A percentile compares a stretch with the other conserved stretches of the same genome.
Conservation (phyloP, 2,797 vertebrate species). For the Mus caroli region DNA sequence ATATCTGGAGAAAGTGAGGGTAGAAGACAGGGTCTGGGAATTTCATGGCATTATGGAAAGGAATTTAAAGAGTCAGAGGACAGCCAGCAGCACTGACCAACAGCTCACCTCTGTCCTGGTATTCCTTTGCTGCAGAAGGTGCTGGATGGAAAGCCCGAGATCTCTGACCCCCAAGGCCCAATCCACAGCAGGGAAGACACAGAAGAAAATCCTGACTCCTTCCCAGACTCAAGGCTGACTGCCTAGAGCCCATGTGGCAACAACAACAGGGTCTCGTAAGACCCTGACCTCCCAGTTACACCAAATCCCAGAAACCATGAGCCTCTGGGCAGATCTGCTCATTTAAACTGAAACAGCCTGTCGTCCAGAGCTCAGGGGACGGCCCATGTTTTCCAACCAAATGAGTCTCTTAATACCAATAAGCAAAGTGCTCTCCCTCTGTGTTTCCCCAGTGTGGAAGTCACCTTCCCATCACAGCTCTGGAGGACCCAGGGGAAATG, state of each 20-base stretch:
- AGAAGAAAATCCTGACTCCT: background rate
- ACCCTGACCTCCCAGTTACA: background rate
- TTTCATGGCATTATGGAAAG: background rate
- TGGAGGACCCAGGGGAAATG: background rate
- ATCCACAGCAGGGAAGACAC: fast-evolving
- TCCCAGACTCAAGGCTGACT: background rate
- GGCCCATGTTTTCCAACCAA: background rate
- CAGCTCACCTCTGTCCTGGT: background rate
- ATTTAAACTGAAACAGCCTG: background rate
- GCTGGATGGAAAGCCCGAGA: background rate
- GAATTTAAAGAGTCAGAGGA: background rate
- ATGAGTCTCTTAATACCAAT: background rate
- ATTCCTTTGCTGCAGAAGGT: background rate
- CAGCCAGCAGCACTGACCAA: background rate
- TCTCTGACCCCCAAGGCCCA: fast-evolving
- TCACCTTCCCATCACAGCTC: background rate
- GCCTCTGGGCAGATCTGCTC: fast-evolving
- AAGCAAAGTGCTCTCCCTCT: fast-evolving
- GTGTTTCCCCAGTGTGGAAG: background rate
- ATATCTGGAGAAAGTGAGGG: background rate
- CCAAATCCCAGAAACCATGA: background rate
- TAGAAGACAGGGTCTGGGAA: background rate
- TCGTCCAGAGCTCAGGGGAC: fast-evolving
- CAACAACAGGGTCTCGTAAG: background rate
- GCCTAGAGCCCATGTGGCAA: background rate